Conservation (phyloP, 2,113 vertebrate species). For the Pseudorasbora parva region DNA sequence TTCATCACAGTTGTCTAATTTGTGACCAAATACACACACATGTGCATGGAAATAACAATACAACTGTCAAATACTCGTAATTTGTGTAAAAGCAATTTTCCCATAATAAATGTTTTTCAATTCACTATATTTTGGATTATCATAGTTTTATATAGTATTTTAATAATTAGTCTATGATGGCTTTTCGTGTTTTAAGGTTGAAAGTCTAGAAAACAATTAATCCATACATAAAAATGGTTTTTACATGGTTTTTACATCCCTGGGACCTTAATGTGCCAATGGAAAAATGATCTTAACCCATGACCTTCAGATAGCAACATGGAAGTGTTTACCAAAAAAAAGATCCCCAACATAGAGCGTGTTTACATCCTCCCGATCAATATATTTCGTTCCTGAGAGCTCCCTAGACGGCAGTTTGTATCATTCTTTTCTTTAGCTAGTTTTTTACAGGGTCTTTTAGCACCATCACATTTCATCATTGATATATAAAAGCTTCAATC, state of each 20-base stretch:
- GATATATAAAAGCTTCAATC: conserved; percentile 18
- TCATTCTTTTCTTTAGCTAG: conserved; percentile 6
- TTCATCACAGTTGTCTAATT: neutral
- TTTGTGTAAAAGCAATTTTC: neutral
- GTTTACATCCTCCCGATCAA: neutral
- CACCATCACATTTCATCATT: conserved; percentile 21
- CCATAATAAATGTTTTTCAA: neutral
- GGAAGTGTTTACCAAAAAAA: neutral
- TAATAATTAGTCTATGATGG: too few relatives aligned
- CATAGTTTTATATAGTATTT: neutral
- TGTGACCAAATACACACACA: neutral
- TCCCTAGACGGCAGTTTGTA: conserved; percentile 9
- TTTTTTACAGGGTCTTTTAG: conserved; percentile 18
- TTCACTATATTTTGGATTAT: neutral
- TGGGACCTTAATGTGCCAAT: neutral
- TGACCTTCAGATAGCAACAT: conserved; percentile 16
- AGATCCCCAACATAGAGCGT: neutral
- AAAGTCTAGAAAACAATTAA: too few relatives aligned
- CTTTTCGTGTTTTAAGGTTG: too few relatives aligned
- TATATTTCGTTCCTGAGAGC: neutral
- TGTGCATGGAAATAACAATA: neutral
- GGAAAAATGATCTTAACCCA: neutral
- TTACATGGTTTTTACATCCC: too few relatives aligned
- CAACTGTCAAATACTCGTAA: neutral
- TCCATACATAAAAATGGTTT: too few relatives aligned